Evolutionary conservation across 1,140 invertebrate species (phyloP).

Genomic region (Harlomillsia oculata): DNA sequence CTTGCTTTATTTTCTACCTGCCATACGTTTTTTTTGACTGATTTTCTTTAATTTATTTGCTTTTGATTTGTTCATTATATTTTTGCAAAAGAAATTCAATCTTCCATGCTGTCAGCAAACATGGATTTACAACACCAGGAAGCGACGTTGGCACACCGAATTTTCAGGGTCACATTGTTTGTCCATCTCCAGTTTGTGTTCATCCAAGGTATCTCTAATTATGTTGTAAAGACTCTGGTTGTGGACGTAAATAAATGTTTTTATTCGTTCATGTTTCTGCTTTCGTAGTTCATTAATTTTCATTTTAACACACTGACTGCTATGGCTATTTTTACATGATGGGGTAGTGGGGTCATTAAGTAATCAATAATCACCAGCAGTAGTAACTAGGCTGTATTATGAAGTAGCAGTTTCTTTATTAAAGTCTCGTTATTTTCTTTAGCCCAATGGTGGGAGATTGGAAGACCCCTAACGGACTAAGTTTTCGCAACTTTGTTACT

Average conservation of each 20-base stretch:
- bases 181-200: conserved; percentile 30
- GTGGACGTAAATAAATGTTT: background rate
- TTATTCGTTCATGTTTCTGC: background rate
- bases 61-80: conserved; percentile 1
- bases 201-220: conserved; percentile 26
- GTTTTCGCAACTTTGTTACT: conserved; percentile 16
- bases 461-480: conserved; percentile 19
- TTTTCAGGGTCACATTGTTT: conserved; percentile 18
- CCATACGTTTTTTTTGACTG: background rate
- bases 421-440: background rate
- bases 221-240: background rate
- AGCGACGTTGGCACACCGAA: conserved; percentile 16
- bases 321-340: too few species aligned
- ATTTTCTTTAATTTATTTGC: background rate
- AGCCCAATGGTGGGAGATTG: conserved; percentile 29
- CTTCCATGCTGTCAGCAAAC: conserved; percentile 18
- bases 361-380: background rate
- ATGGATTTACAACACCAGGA: conserved; percentile 9
- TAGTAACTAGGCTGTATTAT: background rate
- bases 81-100: conserved; percentile 23
- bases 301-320: too few species aligned
- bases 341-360: too few species aligned
- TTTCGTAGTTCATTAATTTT: too few species aligned
- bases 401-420: background rate
- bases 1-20: too few species aligned